Base-by-base conservation (phyloP, 1,140 invertebrate genomes). In the Lordiphosa mommai region DNA sequence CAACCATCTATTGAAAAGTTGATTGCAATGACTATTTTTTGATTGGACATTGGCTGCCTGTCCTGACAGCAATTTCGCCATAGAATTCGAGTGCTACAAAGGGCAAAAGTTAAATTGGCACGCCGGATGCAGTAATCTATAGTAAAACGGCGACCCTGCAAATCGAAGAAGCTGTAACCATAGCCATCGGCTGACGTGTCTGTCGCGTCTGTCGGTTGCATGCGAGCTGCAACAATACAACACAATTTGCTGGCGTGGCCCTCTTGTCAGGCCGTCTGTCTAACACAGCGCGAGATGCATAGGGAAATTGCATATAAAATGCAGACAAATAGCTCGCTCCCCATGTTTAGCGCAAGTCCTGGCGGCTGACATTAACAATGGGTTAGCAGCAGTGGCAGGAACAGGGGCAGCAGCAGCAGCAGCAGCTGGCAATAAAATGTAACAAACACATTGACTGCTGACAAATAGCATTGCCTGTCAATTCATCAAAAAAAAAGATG, bases 391-490 rank as follows among this genome's bases (percentile, higher is more conserved):
- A 44, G 14, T 23, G 38, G 13, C 56, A 47, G 13, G 37, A 37
- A 16, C 13, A 36, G n/a, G 40, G 41, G 36, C 33, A 33, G 8
- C 69, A 72, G 32, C 40, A 47, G 55, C 46, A 50, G 51, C 72
- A 77, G 66, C 65, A 65, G 67, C 68, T 82, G 72, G 79, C 79
- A 85, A 85, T 85, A 79, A 85, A 85, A 85, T 85, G 79, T 79
- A 86, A 85, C 79, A 86, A 87, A 86, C 76, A 79, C 71, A 84
- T 86, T 87, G 82, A 86, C 84, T 86, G 72, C 84, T 87, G 84
- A 86, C 84, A 87, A 87, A 87, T 86, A 74, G 82, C 73, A 82
- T 77, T 86, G 82, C 82, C 79, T 87, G 84, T 87, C 84, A 87
- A 87, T 87, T 86, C 76, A 86, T 86, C 72, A 87, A 77, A 86